phyloP scores from a whole-genome alignment of 2,888 invertebrate genomes.

The Hypomecis atomaria region DNA sequence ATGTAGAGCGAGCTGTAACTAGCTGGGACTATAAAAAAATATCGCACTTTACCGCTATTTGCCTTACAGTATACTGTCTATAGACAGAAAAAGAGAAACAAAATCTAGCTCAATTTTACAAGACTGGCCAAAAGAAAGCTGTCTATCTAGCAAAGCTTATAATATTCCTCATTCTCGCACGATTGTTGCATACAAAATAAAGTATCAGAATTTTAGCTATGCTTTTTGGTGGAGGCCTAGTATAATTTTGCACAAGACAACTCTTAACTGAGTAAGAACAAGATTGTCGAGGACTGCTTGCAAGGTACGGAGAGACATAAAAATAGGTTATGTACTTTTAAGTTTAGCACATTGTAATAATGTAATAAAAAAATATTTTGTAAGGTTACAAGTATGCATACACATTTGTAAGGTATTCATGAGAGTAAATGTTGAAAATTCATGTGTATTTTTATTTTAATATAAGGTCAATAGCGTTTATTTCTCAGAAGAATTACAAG shows the following conservation, averaged over 20 bases:
- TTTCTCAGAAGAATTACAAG: not conserved
- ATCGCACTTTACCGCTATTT: too few relatives aligned
- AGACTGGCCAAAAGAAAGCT: too few relatives aligned
- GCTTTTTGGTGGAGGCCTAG: conserved; percentile 66
- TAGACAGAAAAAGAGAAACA: too few relatives aligned
- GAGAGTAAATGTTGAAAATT: conserved; percentile 81
- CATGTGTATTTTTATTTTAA: conserved; percentile 9
- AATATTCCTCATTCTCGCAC: conserved; percentile 1
- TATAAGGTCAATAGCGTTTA: not conserved
- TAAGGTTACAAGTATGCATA: conserved; percentile 82
- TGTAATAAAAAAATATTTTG: conserved; percentile 74
- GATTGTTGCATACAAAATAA: conserved; percentile 7
- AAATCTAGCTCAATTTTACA: too few relatives aligned
- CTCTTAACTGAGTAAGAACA: conserved; percentile 20
- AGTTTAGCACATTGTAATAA: conserved; percentile 83
- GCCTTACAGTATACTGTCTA: too few relatives aligned
- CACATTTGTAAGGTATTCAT: conserved; percentile 83
- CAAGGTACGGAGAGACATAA: conserved; percentile 76
- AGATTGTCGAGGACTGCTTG: conserved; percentile 69
- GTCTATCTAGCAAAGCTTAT: not conserved
- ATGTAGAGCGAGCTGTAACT: too few relatives aligned
- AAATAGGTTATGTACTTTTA: conserved; percentile 75
- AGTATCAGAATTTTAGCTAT: conserved; percentile 43
- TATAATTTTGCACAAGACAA: conserved; percentile 60
- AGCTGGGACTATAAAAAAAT: too few relatives aligned